Conservation (phyloP, 2,888 invertebrate genomes). For the Bunonema sp. region DNA sequence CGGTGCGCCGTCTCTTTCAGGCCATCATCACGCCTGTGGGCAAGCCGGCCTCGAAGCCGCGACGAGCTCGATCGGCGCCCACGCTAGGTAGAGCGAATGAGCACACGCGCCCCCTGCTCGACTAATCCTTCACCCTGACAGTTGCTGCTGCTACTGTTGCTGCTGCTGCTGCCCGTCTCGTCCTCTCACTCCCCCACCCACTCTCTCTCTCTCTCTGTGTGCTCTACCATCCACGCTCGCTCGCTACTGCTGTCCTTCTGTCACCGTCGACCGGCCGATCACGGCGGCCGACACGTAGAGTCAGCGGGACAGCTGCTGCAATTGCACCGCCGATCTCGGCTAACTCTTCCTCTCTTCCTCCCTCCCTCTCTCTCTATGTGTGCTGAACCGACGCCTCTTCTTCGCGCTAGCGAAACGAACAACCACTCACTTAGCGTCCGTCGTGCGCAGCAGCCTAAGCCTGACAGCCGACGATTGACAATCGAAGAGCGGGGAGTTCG, state of each 20-base stretch:
- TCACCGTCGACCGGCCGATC: background rate
- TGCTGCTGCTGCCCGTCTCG: background rate
- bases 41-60: background rate
- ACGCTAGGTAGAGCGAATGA: slow-evolving; percentile 1
- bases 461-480: no score
- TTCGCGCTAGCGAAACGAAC: no score
- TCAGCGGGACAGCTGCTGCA: no score
- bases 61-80: background rate
- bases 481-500: no score
- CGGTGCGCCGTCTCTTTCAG: slow-evolving; percentile 2
- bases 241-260: background rate
- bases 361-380: background rate
- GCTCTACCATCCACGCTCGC: background rate
- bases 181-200: slow-evolving; percentile 1
- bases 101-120: background rate
- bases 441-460: no score
- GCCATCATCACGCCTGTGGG: slow-evolving; percentile 2
- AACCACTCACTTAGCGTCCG: no score
- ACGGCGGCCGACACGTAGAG: background rate
- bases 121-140: background rate
- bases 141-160: background rate
- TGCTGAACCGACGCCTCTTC: background rate
- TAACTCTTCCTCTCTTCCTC: no score
- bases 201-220: background rate
- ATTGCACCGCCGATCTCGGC: no score